Base-by-base conservation (phyloP, 2,113 vertebrate genomes). In the Heptranchias perlo region DNA sequence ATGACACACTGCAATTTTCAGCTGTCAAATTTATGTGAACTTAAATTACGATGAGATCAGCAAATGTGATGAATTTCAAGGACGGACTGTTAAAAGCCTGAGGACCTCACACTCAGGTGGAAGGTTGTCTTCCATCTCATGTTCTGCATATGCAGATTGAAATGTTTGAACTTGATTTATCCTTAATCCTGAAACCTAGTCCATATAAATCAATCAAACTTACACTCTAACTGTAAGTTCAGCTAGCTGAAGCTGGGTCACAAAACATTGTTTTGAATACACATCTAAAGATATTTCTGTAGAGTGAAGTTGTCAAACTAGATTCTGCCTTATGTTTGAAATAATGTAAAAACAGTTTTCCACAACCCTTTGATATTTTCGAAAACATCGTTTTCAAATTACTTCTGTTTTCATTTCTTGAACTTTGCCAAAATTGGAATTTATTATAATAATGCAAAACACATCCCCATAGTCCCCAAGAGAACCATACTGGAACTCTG, bases 361-460 rank as follows among this genome's bases (percentile, higher is more conserved):
- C 25, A 44, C 16, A 49, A 95, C 25, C 65, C 94, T 95, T 95
- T 95, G 94, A 95, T 95, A 69, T 95, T 95, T 95, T 69, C 94
- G 52, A 23, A 95, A 95, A 95, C 65, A 95, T 67, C 64, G 39
- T 95, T 95, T 95, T 95, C 65, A 52, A 95, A 95, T 95, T 95
- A 95, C 94, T 95, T 95, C 94, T 95, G 94, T 73, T 95, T 95
- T 95, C 65, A 35, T 95, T 95, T 95, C 94, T 52, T 52, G 94
- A 95, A 95, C 94, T 95, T 95, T 95, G 65, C 64, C 94, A 95
- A 73, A 95, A 95, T 95, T 95, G 94, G 94, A 95, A 95, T 95
- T 69, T 95, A 95, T 95, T 95, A 69, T 95, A 95, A 95, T 95
- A 95, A 95, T 95, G 94, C 65, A 95, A 95, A 95, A 95, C 94